Percentiles rank a stretch among this genome's conserved stretches.
Conservation (phyloP, 2,797 vertebrate genomes). For the Furcifer pardalis region DNA sequence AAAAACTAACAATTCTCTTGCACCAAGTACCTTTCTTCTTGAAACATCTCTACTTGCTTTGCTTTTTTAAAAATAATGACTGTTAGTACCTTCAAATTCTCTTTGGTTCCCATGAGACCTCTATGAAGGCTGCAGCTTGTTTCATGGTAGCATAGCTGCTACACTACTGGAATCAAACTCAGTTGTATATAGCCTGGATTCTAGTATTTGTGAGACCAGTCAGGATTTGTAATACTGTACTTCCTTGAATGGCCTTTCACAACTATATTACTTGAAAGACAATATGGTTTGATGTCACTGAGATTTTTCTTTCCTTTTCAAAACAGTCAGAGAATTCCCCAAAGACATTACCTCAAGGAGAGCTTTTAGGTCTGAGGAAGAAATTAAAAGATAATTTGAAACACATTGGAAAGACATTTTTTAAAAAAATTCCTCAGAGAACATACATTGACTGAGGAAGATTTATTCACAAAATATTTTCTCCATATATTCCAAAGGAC, state of each 20-base stretch:
- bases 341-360: neutral
- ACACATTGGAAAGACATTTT: neutral
- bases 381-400: conserved; percentile 42
- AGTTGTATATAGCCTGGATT: conserved; percentile 7
- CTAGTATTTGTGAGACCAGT: neutral
- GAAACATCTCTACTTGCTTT: conserved; percentile 23
- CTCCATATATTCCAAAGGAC: conserved; percentile 27
- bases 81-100: neutral
- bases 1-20: conserved; percentile 45
- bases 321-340: neutral
- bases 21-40: conserved; percentile 13
- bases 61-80: neutral
- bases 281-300: conserved; percentile 13
- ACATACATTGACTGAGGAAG: conserved; percentile 14
- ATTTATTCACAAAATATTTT: conserved; percentile 38
- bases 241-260: neutral
- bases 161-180: conserved; percentile 11
- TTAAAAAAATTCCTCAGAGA: conserved; percentile 18
- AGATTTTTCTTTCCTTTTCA: conserved; percentile 4
- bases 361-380: neutral
- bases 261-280: conserved; percentile 20
- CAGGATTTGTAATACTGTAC: neutral
- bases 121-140: accelerated
- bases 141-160: neutral
- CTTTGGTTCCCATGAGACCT: neutral